phyloP scores from a whole-genome alignment of 2,888 invertebrate species.

The Oscheius sp. region DNA sequence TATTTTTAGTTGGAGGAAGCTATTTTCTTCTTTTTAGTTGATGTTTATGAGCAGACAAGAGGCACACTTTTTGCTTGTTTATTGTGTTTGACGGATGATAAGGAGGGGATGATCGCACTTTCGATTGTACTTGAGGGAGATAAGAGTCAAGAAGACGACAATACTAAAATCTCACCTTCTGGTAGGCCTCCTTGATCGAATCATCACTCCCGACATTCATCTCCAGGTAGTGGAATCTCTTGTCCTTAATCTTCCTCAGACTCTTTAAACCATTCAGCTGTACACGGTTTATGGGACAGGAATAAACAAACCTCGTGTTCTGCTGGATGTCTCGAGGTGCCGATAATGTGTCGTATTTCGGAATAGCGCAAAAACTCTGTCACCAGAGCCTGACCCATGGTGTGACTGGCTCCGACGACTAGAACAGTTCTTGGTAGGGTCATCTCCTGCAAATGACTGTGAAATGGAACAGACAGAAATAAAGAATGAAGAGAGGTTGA shows the following conservation, averaged over 20 bases:
- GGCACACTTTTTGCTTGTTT: too few species aligned
- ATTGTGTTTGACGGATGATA: too few species aligned
- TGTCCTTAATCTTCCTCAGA: constrained; percentile 3
- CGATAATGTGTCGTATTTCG: constrained; percentile 13
- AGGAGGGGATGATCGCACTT: too few species aligned
- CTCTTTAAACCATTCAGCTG: neutral
- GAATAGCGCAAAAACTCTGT: constrained; percentile 2
- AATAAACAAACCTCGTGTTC: constrained; percentile 8
- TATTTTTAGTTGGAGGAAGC: too few species aligned
- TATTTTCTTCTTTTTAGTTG: too few species aligned
- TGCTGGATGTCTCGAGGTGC: constrained; percentile 5
- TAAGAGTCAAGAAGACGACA: too few species aligned
- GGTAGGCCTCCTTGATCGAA: neutral
- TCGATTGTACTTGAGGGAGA: too few species aligned
- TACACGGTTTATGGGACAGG: neutral
- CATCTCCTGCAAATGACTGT: too few species aligned
- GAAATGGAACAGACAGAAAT: too few species aligned
- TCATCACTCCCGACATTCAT: constrained; percentile 18
- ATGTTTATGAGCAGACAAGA: too few species aligned
- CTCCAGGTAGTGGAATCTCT: constrained; percentile 5
- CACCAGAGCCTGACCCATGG: constrained; percentile 13
- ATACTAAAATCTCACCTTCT: neutral
- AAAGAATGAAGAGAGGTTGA: too few species aligned
- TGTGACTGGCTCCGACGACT: constrained; percentile 7
- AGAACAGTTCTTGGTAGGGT: constrained; percentile 11